Conservation (phyloP, 2,113 vertebrate species). For the Ictalurus punctatus region DNA sequence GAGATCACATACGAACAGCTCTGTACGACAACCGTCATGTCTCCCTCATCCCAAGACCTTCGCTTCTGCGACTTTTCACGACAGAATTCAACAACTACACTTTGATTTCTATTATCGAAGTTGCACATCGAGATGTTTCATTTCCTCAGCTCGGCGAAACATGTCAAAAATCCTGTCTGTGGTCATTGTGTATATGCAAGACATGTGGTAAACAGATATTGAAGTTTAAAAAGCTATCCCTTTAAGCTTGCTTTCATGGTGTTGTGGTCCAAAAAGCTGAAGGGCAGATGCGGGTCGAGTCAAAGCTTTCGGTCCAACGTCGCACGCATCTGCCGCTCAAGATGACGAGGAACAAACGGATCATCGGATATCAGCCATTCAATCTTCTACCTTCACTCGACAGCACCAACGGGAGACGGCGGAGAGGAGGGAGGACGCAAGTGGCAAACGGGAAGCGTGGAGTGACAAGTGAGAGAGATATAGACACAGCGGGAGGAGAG, state of each 20-base stretch:
- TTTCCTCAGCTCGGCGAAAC: background rate
- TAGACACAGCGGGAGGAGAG: background rate
- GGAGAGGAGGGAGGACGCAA: background rate
- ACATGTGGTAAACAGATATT: background rate
- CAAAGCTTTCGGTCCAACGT: background rate
- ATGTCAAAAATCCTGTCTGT: background rate
- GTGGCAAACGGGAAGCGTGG: background rate
- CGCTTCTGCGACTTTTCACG: background rate
- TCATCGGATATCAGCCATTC: constrained; percentile 38
- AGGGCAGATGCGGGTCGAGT: background rate
- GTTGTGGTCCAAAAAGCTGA: background rate
- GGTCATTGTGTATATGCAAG: background rate
- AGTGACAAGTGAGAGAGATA: constrained; percentile 12
- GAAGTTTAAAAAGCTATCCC: background rate
- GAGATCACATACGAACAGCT: background rate
- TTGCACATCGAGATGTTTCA: background rate
- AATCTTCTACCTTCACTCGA: constrained; percentile 31
- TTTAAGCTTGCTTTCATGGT: background rate
- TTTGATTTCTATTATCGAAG: background rate
- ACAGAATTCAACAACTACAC: background rate
- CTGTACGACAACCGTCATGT: background rate
- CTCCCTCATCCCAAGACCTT: background rate
- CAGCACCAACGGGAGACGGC: background rate
- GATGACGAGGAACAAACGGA: constrained; percentile 20
- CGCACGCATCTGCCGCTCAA: background rate